A percentile compares a stretch with the other conserved stretches of the same genome.
Conservation (phyloP, 2,113 vertebrate species). For the Polypterus senegalus region DNA sequence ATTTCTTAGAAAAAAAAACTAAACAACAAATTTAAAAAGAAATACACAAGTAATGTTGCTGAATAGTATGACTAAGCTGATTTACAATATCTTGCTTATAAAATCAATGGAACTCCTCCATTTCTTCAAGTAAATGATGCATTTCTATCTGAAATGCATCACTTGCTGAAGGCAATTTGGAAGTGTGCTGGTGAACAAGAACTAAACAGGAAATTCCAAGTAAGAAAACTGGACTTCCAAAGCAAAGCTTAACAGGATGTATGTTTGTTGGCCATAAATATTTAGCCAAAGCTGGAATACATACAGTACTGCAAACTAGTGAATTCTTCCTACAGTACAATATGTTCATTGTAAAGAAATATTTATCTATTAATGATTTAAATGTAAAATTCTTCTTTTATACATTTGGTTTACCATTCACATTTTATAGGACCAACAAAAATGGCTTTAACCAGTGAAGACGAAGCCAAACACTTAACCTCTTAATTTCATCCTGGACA, state of each 20-base stretch:
- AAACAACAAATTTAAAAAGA: slow-evolving; percentile 29
- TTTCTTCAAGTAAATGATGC: slow-evolving; percentile 2
- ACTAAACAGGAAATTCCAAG: slow-evolving; percentile 23
- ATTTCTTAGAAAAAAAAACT: too few relatives aligned
- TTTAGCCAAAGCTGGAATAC: not conserved
- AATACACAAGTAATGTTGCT: slow-evolving; percentile 15
- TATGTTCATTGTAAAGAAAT: too few relatives aligned
- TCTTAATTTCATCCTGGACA: too few relatives aligned
- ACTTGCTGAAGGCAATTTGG: slow-evolving; percentile 22
- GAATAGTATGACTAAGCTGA: slow-evolving; percentile 25
- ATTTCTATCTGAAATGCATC: slow-evolving; percentile 19
- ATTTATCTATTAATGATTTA: too few relatives aligned
- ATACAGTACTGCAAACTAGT: not conserved
- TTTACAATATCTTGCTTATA: slow-evolving; percentile 19
- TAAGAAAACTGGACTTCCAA: slow-evolving; percentile 8
- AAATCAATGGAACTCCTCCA: slow-evolving; percentile 21
- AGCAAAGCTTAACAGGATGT: not conserved
- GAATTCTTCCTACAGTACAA: too few relatives aligned
- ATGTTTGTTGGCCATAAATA: not conserved
- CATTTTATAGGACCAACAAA: too few relatives aligned
- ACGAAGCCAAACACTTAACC: too few relatives aligned
- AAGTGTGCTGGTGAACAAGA: slow-evolving; percentile 5
- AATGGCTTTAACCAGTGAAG: too few relatives aligned
- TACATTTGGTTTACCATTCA: too few relatives aligned
- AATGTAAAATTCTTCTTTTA: too few relatives aligned